Evolutionary conservation across 2,113 vertebrate species (phyloP).

Genomic region (Chlorodrepanis virens): DNA sequence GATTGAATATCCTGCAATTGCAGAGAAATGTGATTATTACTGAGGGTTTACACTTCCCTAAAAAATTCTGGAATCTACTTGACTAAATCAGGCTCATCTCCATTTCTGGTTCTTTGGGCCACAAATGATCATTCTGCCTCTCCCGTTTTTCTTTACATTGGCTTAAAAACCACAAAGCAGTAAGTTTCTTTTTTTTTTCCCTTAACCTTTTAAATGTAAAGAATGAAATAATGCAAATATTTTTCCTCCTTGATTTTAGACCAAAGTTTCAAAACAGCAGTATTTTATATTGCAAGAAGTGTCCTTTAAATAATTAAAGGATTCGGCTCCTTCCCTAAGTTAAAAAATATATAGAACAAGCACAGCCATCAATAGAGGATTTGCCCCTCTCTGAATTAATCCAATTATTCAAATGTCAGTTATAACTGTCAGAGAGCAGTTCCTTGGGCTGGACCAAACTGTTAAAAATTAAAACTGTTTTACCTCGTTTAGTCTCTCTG

Average conservation of each 20-base stretch:
- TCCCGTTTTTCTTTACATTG: not conserved
- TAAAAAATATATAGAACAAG: slow-evolving; percentile 68
- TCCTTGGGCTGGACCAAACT: slow-evolving; percentile 80
- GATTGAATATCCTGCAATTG: not conserved
- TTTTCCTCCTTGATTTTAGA: slow-evolving; percentile 10
- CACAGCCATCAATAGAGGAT: slow-evolving; percentile 74
- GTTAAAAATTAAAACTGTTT: slow-evolving; percentile 88
- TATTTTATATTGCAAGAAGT: slow-evolving; percentile 73
- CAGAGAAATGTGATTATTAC: not conserved
- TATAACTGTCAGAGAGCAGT: slow-evolving; percentile 83
- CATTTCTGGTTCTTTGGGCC: not conserved
- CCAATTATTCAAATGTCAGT: slow-evolving; percentile 94
- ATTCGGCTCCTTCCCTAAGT: slow-evolving; percentile 66
- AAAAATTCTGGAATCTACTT: not conserved
- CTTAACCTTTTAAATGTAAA: not conserved
- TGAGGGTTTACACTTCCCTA: not conserved
- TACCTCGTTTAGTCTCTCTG: slow-evolving; percentile 88
- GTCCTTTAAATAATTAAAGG: slow-evolving; percentile 82
- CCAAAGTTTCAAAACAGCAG: not conserved
- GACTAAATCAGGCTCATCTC: not conserved
- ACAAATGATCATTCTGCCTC: not conserved
- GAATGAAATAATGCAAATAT: slow-evolving; percentile 34
- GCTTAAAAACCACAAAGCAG: not conserved
- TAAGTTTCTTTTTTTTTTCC: not conserved
- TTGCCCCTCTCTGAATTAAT: slow-evolving; percentile 87